Base-by-base conservation (phyloP, 2,888 invertebrate species). In the Nipponacmea schrenckii region DNA sequence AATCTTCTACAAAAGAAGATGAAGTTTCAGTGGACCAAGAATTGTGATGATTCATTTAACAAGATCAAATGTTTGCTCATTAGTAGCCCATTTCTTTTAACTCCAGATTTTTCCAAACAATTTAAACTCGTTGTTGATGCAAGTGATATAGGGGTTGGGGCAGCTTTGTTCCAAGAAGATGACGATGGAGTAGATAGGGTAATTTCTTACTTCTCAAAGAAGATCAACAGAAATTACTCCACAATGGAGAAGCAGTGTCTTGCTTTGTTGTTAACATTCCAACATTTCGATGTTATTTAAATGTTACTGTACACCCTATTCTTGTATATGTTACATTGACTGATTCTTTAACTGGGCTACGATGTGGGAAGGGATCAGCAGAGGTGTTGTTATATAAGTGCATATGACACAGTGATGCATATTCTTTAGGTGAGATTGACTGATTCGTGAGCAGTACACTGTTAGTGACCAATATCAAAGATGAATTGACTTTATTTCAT, bases 21-120 rank as follows among this genome's bases (percentile, higher is more conserved):
- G 4, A 68, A 68, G 45, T 86, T 80, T 64, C 44, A 71, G 12
- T 87, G 86, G 85, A 72, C 70, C 4, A 69, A 73, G 24, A 24
- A 71, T 10, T 84, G 84, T 71, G 75, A 85, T 66, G 39, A 70
- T 2, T 80, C 84, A 17, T 86, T 87, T 64, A 70, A 82, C 12
- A 50, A 72, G 8, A 74, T 85, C 64, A 88, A 87, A 64, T 15
- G 50, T 0, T 31, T 77, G 26, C 56, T 80, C 31, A 50, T 63
- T 14, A 50, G 14, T 26, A 17, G 48, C 26, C 78, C 76, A 2
- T 69, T 80, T 26, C 39, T 81, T 3, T 26, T 27, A 27, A 62
- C 71, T 46, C 64, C 75, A 15, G 62, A 70, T 50, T 73, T 67
- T 67, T 1, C 31, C 0, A 48, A 74, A 63, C 72, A 68, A 20